A percentile compares a stretch with the other conserved stretches of the same genome.
These are phyloP conservation scores for Helogale parvula DNA, from an alignment of 2,113 vertebrate genomes.

Conservation along the genomic window DNA sequence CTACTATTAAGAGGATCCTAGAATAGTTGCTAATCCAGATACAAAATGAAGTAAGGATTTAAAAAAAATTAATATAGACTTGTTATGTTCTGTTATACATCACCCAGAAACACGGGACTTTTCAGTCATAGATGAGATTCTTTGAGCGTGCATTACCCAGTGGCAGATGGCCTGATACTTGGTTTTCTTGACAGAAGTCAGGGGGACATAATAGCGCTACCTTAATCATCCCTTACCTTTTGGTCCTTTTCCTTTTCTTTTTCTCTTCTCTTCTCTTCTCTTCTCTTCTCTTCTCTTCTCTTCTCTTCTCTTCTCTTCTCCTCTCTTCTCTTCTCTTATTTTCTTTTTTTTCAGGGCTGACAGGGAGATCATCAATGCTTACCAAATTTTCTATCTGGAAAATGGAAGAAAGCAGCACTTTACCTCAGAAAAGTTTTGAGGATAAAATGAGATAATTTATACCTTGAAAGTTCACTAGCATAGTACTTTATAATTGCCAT, in stretches of 20 bases:
- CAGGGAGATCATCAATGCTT: neutral
- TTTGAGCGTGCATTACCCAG: neutral
- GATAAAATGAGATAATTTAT: neutral
- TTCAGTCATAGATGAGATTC: neutral
- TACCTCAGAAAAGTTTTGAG: constrained; percentile 4
- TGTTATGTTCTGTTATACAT: neutral
- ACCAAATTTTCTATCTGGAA: constrained; percentile 7
- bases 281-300: no score
- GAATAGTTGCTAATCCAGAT: neutral
- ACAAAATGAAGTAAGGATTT: neutral
- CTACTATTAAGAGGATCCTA: neutral
- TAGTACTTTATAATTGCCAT: constrained; percentile 22
- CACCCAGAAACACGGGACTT: neutral
- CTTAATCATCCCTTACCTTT: neutral
- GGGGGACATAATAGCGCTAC: neutral
- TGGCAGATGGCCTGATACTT: neutral
- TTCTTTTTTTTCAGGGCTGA: neutral
- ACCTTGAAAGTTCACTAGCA: neutral
- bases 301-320: no score
- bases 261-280: no score
- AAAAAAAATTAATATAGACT: neutral
- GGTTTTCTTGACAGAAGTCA: neutral
- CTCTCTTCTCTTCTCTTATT: no score
- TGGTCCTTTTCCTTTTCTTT: neutral
- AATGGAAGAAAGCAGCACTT: neutral